Evolutionary conservation across 2,888 invertebrate species (phyloP), one percentile per base, ranked within the genome.

Genomic region (Perdita meconis): DNA sequence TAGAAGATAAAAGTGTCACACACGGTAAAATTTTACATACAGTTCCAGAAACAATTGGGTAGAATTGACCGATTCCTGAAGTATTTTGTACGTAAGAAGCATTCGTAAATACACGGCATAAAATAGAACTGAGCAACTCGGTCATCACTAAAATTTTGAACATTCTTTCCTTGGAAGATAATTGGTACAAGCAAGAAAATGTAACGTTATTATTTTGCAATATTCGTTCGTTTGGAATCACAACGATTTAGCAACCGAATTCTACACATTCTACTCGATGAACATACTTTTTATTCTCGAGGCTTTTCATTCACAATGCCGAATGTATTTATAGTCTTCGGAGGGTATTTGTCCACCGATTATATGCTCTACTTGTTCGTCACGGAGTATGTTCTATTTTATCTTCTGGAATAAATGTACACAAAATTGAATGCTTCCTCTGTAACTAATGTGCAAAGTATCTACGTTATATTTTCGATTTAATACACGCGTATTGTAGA

Each of bases 331-430:
- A 44, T 60, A 60, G 30, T n/a, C 26, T 44, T 44, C n/a, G 26
- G 8, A n/a, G 26, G n/a, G 26, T 44, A 53, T 2, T 12, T 47
- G 19, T 47, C 10, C 47, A 10, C 22, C 10, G 3, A 47, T 47
- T 47, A 47, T 19, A 47, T 64, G 76, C 74, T 77, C 77, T 60
- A 70, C 57, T 83, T 80, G 53, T 73, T 65, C 66, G 73, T 80
- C 60, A 78, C 63, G 71, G 12, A 13, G n/a, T 30, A 30, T 60
- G 1, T 19, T 16, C 26, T 30, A 2, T 19, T 30, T 5, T 16
- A 16, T 42, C 47, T 55, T 53, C 40, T 13, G 26, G 44, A 40
- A 63, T 73, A 67, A 51, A 59, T 61, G 47, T 44, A 10, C 57
- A 13, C 51, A 3, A 71, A 72, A 61, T 72, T 65, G 55, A 65